Conservation (phyloP, 2,797 vertebrate genomes). For the Antennarius maculatus region DNA sequence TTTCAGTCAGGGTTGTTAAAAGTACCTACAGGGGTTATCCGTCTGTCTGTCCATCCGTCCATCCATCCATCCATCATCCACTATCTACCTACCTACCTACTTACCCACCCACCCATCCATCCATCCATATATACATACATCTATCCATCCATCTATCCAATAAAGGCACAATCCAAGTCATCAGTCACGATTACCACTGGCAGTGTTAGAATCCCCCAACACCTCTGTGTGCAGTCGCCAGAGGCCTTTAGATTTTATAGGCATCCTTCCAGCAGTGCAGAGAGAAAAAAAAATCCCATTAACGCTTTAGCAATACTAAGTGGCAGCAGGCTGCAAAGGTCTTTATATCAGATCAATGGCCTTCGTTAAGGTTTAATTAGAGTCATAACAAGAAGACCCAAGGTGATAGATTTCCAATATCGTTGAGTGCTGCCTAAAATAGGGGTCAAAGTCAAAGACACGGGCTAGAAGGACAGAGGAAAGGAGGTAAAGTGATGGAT, state of each 20-base stretch:
- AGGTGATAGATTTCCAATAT: constrained; percentile 76
- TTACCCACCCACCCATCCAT: neutral
- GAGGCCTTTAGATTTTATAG: constrained; percentile 9
- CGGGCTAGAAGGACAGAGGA: constrained; percentile 20
- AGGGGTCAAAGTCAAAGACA: constrained; percentile 58
- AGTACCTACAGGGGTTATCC: too few species aligned
- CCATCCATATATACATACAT: neutral
- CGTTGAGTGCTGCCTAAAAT: constrained; percentile 52
- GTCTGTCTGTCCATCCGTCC: neutral
- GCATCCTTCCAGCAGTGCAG: constrained; percentile 36
- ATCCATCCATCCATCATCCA: neutral
- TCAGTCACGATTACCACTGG: constrained; percentile 28
- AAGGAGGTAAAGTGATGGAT: constrained; percentile 39
- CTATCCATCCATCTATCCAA: neutral
- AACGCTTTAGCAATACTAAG: constrained; percentile 38
- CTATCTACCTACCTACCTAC: neutral
- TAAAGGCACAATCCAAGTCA: constrained; percentile 15
- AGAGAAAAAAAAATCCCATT: constrained; percentile 40
- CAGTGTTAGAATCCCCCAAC: constrained; percentile 7
- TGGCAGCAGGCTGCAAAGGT: constrained; percentile 44
- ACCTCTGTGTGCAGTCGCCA: constrained; percentile 23
- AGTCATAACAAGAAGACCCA: constrained; percentile 71
- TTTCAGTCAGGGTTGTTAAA: neutral
- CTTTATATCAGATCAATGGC: constrained; percentile 65
- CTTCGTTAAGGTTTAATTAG: constrained; percentile 79